Evolutionary conservation across 2,797 vertebrate genomes (phyloP).

Genomic region (Sciaenops ocellatus): DNA sequence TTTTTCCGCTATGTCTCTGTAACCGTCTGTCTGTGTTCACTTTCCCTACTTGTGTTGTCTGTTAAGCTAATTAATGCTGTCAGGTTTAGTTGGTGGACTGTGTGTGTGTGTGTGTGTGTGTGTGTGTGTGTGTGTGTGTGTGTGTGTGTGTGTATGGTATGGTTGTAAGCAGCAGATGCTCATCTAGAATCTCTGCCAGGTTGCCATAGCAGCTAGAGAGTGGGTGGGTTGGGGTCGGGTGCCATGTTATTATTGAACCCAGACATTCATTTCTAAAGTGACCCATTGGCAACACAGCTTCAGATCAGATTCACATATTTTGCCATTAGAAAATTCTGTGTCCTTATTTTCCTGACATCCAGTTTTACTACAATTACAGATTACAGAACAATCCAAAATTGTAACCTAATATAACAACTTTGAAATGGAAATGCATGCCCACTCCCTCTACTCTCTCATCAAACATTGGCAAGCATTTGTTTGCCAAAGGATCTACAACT

Average conservation of each 20-base stretch:
- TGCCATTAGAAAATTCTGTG: constrained; percentile 32
- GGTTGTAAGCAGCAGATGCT: constrained; percentile 79
- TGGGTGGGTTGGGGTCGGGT: constrained; percentile 64
- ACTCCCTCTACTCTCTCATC: constrained; percentile 5
- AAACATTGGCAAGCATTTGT: not conserved
- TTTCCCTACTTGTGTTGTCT: constrained; percentile 26
- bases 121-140: constrained; percentile 16
- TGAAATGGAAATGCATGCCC: constrained; percentile 21
- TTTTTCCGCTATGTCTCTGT: not conserved
- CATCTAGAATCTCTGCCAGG: constrained; percentile 72
- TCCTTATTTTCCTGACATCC: constrained; percentile 20
- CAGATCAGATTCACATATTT: constrained; percentile 63
- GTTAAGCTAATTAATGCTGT: constrained; percentile 61
- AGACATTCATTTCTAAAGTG: constrained; percentile 69
- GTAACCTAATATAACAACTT: not conserved
- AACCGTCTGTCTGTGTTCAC: constrained; percentile 25
- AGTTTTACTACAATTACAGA: not conserved
- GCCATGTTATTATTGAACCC: constrained; percentile 65
- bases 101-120: constrained; percentile 26
- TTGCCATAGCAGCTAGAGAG: constrained; percentile 77
- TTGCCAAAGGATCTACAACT: not conserved
- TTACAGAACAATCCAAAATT: constrained; percentile 19
- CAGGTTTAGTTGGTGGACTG: constrained; percentile 50
- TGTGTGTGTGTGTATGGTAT: constrained; percentile 31
- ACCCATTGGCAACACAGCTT: constrained; percentile 54